Base-by-base conservation (phyloP, 2,797 vertebrate species). In the Acipenser oxyrinchus region DNA sequence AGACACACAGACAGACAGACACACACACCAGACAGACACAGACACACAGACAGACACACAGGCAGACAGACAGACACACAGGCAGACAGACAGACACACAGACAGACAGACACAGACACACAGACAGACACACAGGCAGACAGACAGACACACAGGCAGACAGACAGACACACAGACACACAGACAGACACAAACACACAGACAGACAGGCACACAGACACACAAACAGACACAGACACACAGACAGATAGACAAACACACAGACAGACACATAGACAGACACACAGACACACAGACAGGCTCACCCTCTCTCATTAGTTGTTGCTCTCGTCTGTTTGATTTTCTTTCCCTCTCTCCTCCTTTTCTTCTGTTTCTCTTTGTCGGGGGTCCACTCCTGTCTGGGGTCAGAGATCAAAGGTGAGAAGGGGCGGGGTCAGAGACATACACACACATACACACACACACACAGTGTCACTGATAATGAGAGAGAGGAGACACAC, bases 231-330 rank as follows among this genome's bases (percentile, higher is more conserved):
- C 18, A 23, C 18, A 9, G 4, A 18, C 60, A 18, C 6, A 23
- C 13, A 18, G 10, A 6, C 7, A 48, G 9, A 61, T 1, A 10
- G 0, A 48, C 37, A 6, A 52, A 23, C 10, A 12, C 37, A 64
- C 68, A 55, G 5, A 12, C 37, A 51, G 50, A 62, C 15, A 18
- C 49, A 51, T 59, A 55, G 51, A 12, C 37, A 51, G 50, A 62
- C 15, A 18, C 49, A 51, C 63, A 55, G 51, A 71, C 60, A 13
- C 62, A 65, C 13, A 65, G 51, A 64, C 51, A 67, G 61, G 51
- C 49, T 52, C 6, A 62, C 48, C 55, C 60, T 62, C 15, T 15
- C 57, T 50, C 65, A 66, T 8, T 49, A 15, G 8, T 60, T 59
- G 49, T 6, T 10, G 61, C n/a, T 9, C 48, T 11, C 1, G 11